Evolutionary conservation across 2,113 vertebrate genomes (phyloP), one percentile per base, ranked within the genome.

Genomic region (Malurus alboscapulatus): DNA sequence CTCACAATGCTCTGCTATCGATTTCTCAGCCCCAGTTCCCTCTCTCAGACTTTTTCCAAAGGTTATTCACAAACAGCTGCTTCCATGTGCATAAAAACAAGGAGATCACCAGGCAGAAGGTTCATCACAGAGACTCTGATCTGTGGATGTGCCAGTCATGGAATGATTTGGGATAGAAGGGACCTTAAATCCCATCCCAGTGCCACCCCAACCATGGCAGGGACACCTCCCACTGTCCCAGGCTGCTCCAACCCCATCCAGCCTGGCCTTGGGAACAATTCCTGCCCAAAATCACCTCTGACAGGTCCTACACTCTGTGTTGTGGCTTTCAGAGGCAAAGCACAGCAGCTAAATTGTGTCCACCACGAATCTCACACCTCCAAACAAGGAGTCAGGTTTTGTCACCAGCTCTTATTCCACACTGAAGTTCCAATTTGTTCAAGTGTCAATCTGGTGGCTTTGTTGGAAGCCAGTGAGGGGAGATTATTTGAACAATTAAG

Each of bases 381-480:
- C 48, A 59, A 27, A 61, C 63, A 17, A 93, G 69, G 77, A 90
- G 57, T 32, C 74, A 75, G 40, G 40, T 75, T 88, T 72, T 66
- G 90, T 88, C 96, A 95, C 89, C 32, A 66, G 92, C 68, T 96
- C 96, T 95, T 80, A 87, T 93, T 77, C 66, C 65, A 72, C 72
- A 57, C 93, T 93, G 95, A 93, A 92, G 94, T 95, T 95, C 57
- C 94, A 88, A 88, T 96, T 94, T 97, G 88, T 74, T 78, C 6
- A 94, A 57, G 84, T 86, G 88, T 93, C 96, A 96, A 2, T 92
- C 94, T 84, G 77, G 42, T 75, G 85, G 85, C 55, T 96, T 94
- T 94, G 87, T 18, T 94, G 87, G 71, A 94, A 95, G 95, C 50
- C 88, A 90, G 13, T 17, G 93, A 95, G 84, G 69, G 94, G 50